Conservation (phyloP, 2,888 invertebrate species). For the Plutella xylostella region DNA sequence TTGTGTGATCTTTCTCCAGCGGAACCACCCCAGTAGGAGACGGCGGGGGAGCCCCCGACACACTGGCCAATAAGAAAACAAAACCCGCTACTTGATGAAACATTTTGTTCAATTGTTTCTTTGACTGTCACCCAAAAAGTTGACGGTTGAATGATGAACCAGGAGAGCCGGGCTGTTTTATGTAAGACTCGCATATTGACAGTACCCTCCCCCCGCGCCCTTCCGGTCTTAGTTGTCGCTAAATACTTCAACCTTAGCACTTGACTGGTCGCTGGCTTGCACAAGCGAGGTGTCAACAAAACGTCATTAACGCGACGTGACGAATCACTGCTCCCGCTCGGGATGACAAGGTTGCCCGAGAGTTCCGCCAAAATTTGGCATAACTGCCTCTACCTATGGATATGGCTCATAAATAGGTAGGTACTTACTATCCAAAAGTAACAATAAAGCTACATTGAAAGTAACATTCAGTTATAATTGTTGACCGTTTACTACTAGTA, state of each 20-base stretch:
- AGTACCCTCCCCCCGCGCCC: slow-evolving; percentile 63
- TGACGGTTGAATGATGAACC: slow-evolving; percentile 53
- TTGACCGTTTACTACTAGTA: no score
- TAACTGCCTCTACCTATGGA: no score
- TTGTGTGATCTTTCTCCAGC: slow-evolving; percentile 40
- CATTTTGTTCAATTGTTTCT: slow-evolving; percentile 24
- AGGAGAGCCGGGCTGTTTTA: slow-evolving; percentile 55
- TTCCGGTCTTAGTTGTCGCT: slow-evolving; percentile 56
- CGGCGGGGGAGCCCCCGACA: slow-evolving; percentile 34
- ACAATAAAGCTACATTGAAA: no score
- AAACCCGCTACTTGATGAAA: slow-evolving; percentile 6
- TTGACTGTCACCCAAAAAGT: slow-evolving; percentile 38
- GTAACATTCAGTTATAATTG: no score
- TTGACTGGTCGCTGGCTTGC: slow-evolving; percentile 61
- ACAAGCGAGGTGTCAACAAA: slow-evolving; percentile 63
- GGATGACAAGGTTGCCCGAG: no score
- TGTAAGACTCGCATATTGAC: slow-evolving; percentile 65
- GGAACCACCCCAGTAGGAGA: slow-evolving; percentile 30
- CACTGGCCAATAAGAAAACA: slow-evolving; percentile 21
- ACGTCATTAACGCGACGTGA: slow-evolving; percentile 41
- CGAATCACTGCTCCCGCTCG: slow-evolving; percentile 30
- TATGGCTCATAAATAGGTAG: no score
- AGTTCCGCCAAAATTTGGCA: no score
- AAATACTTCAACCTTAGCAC: slow-evolving; percentile 67
- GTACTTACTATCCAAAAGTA: no score